Conservation (phyloP, 2,113 vertebrate species). For the Abramis brama region DNA sequence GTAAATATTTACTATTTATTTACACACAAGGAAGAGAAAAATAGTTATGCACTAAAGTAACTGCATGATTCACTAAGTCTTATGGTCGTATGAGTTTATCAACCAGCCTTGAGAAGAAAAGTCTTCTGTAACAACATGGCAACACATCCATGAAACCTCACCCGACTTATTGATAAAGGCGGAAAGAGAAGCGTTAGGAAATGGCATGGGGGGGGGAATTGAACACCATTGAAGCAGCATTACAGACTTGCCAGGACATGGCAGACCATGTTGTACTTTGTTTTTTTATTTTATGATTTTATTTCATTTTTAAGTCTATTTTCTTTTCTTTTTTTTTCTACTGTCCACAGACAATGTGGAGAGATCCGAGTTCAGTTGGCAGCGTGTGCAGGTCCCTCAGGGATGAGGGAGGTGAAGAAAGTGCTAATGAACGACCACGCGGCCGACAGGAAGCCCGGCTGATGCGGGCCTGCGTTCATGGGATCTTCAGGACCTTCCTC, state of each 20-base stretch:
- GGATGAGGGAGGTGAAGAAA: conserved; percentile 96
- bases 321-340: background rate
- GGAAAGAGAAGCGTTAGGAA: background rate
- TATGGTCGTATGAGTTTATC: background rate
- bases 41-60: conserved; percentile 31
- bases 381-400: conserved; percentile 88
- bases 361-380: conserved; percentile 80
- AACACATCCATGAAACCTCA: conserved; percentile 35
- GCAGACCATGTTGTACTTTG: conserved; percentile 4
- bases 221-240: conserved; percentile 30
- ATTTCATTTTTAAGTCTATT: background rate
- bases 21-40: conserved; percentile 64
- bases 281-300: background rate
- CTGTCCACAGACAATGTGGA: background rate
- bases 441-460: conserved; percentile 85
- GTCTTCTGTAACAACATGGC: background rate
- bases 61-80: conserved; percentile 8
- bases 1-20: conserved; percentile 68
- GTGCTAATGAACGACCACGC: conserved; percentile 95
- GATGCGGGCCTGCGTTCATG: conserved; percentile 65
- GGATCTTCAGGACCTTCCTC: conserved; percentile 80
- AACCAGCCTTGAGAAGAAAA: background rate
- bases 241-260: conserved; percentile 7
- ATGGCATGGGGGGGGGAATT: background rate
- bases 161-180: background rate